phyloP scores from a whole-genome alignment of 2,113 vertebrate genomes.

The Podiceps cristatus region DNA sequence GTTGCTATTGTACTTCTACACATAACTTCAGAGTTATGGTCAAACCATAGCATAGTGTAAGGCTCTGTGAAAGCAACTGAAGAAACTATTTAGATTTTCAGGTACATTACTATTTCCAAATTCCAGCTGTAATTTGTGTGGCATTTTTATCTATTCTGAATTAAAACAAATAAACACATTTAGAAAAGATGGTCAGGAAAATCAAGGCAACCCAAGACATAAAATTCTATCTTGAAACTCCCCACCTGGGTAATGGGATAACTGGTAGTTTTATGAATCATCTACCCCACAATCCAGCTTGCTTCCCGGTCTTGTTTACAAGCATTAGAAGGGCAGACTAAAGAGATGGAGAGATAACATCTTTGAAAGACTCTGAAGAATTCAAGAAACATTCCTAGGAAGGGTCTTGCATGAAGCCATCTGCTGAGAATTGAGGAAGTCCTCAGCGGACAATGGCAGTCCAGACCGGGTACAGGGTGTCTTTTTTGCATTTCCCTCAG shows the following conservation, averaged over 20 bases:
- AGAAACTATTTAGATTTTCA: background rate
- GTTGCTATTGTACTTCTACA: background rate
- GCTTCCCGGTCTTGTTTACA: background rate
- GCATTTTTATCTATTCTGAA: background rate
- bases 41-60: background rate
- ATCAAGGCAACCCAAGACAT: background rate
- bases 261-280: background rate
- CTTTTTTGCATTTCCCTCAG: background rate
- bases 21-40: background rate
- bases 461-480: background rate
- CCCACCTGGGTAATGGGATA: background rate
- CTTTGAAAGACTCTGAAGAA: background rate
- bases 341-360: background rate
- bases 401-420: background rate
- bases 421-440: background rate
- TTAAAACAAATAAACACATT: background rate
- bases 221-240: background rate
- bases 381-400: background rate
- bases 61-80: background rate
- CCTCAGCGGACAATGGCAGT: background rate
- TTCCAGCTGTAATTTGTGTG: background rate
- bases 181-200: background rate
- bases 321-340: background rate
- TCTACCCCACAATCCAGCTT: background rate
- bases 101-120: background rate